A percentile compares a stretch with the other conserved stretches of the same genome.
phyloP scores from a whole-genome alignment of 2,797 vertebrate species.

The Staurois parvus region DNA sequence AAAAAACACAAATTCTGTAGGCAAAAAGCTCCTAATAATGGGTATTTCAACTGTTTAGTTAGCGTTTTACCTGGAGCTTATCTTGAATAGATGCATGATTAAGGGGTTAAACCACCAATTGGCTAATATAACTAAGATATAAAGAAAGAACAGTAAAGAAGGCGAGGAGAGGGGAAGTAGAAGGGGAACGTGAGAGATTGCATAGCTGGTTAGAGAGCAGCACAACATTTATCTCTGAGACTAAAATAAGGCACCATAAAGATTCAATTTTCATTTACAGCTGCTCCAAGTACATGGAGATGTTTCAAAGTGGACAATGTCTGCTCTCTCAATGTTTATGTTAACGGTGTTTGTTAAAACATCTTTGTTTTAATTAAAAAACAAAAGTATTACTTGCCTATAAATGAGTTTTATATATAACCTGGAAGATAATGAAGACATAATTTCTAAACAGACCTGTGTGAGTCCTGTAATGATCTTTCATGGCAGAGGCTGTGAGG shows the following conservation, averaged over 20 bases:
- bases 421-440: neutral
- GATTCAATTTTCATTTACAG: slow-evolving; percentile 41
- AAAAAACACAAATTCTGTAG: too few relatives aligned
- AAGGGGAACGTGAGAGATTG: slow-evolving; percentile 24
- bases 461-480: slow-evolving; percentile 97
- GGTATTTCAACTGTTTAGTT: neutral
- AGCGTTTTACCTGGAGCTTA: too few relatives aligned
- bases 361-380: slow-evolving; percentile 21
- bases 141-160: neutral
- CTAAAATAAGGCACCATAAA: slow-evolving; percentile 45
- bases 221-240: slow-evolving; percentile 36
- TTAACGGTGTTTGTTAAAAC: neutral
- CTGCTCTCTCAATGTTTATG: neutral
- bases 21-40: neutral
- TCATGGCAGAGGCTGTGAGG: slow-evolving; percentile 96
- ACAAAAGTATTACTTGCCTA: neutral
- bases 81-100: too few relatives aligned
- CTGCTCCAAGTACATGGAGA: slow-evolving; percentile 14
- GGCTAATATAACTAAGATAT: neutral
- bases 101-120: neutral
- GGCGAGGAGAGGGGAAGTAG: slow-evolving; percentile 5
- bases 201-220: slow-evolving; percentile 28
- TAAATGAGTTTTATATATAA: neutral
- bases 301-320: slow-evolving; percentile 25
- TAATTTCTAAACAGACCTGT: slow-evolving; percentile 83